phyloP scores from a whole-genome alignment of 2,888 invertebrate genomes.

The Deroplatys truncata region DNA sequence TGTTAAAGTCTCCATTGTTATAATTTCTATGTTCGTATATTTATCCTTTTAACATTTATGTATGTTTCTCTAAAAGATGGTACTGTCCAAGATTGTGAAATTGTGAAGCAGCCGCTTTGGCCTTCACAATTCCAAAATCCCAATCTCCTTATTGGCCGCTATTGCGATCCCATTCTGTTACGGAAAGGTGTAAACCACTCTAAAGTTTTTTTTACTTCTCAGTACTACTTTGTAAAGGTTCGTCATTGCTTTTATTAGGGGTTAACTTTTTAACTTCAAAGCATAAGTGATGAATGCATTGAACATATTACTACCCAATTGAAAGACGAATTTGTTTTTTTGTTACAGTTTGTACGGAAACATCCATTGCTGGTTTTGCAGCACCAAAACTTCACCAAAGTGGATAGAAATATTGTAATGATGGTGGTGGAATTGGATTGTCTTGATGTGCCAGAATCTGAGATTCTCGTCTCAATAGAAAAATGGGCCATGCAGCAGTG shows the following conservation, averaged over 20 bases:
- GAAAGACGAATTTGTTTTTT: background rate
- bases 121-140: no score
- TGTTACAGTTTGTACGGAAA: constrained; percentile 19
- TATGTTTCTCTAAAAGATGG: no score
- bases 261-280: background rate
- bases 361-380: constrained; percentile 4
- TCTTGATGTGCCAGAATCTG: constrained; percentile 13
- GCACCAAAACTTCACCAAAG: constrained; percentile 2
- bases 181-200: no score
- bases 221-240: no score
- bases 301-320: background rate
- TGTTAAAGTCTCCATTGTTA: no score
- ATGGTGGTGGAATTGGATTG: constrained; percentile 19
- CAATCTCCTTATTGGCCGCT: no score
- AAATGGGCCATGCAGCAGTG: constrained; percentile 18
- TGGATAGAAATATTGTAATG: background rate
- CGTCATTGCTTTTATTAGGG: background rate
- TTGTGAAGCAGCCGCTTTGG: no score
- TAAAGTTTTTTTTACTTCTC: no score
- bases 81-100: no score
- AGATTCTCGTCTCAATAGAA: constrained; percentile 11
- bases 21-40: no score
- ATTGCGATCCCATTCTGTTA: no score
- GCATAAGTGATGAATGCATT: background rate
- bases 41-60: no score